Evolutionary conservation across 2,113 vertebrate genomes (phyloP).

Genomic region (Steatornis caripensis): DNA sequence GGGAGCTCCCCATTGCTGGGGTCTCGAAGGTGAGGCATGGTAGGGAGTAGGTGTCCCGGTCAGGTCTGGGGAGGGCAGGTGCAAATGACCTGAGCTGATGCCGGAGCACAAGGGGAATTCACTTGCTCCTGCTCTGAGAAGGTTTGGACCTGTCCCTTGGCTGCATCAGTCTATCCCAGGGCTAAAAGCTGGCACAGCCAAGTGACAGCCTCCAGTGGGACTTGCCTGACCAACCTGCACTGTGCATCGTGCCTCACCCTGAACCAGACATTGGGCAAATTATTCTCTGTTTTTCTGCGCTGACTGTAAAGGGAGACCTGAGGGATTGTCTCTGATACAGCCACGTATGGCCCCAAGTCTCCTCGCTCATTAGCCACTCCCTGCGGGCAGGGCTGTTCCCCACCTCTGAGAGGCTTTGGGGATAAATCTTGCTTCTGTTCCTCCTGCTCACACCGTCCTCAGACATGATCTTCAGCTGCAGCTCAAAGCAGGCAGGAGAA

Average conservation of each 20-base stretch:
- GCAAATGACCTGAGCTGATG: not conserved
- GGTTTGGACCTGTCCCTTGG: not conserved
- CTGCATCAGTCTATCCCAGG: not conserved
- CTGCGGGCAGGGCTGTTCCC: not conserved
- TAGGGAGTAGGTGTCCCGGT: not conserved
- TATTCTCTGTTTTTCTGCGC: not conserved
- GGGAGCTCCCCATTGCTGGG: not conserved
- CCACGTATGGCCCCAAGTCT: rapidly evolving
- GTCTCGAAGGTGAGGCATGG: not conserved
- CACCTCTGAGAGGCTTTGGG: not conserved
- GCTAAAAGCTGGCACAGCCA: not conserved
- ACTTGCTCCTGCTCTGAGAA: not conserved
- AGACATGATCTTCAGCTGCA: not conserved
- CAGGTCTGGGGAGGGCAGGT: not conserved
- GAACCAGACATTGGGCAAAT: not conserved
- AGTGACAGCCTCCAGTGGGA: not conserved
- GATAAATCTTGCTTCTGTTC: not conserved
- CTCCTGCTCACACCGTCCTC: not conserved
- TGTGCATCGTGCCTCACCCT: not conserved
- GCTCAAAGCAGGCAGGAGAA: not conserved
- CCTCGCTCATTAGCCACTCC: not conserved
- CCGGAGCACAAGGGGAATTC: not conserved
- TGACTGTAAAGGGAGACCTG: not conserved
- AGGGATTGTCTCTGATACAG: not conserved
- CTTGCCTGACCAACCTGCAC: not conserved